These are phyloP conservation scores for Psilopsiagon aymara DNA, from an alignment of 2,113 vertebrate genomes.

Conservation along the genomic window DNA sequence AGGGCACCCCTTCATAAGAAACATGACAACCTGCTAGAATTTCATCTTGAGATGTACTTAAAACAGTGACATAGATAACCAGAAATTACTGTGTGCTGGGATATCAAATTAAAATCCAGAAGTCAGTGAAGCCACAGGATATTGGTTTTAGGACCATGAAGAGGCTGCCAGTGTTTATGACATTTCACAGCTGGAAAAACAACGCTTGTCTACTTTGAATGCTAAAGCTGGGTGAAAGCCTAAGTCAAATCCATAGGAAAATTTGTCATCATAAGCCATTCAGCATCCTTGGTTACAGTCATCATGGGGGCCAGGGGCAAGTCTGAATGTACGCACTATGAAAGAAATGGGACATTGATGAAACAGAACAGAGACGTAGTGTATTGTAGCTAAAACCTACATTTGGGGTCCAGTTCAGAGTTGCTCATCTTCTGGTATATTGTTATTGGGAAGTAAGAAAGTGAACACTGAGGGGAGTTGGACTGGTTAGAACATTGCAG, in stretches of 20 bases:
- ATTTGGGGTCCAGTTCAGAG: background rate
- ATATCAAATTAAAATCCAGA: constrained; percentile 54
- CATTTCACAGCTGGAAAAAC: background rate
- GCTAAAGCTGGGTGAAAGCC: background rate
- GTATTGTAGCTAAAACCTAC: background rate
- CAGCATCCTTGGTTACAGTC: background rate
- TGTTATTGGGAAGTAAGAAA: background rate
- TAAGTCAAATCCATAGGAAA: background rate
- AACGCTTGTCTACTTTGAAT: background rate
- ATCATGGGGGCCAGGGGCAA: background rate
- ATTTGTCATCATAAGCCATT: background rate
- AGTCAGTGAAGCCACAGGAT: constrained; percentile 25
- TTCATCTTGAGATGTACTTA: constrained; percentile 20
- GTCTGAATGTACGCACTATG: background rate
- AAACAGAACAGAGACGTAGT: background rate
- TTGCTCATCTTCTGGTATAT: background rate
- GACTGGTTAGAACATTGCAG: accelerated
- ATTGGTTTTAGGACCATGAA: constrained; percentile 54
- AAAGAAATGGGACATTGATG: background rate
- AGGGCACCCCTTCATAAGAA: background rate
- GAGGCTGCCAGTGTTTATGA: constrained; percentile 15
- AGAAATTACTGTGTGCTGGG: constrained; percentile 55
- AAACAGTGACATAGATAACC: constrained; percentile 26
- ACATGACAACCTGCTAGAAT: constrained; percentile 48
- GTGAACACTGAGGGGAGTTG: too few species aligned